Conservation (phyloP, 2,113 vertebrate species). For the human (Homo sapiens) region DNA sequence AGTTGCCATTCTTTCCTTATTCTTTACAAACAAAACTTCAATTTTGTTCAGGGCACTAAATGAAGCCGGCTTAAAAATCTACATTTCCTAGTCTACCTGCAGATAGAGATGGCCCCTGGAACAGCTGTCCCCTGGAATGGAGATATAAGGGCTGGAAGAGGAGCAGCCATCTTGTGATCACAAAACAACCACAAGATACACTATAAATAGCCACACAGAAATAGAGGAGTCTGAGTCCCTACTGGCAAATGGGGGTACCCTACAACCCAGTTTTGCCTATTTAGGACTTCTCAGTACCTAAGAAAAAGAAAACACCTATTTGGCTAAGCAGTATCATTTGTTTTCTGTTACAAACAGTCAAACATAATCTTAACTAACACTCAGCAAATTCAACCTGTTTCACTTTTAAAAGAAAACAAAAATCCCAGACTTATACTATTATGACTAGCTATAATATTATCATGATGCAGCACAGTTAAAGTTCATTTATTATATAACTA, state of each 20-base stretch:
- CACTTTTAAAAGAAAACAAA: neutral
- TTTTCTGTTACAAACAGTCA: neutral
- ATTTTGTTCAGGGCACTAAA: neutral
- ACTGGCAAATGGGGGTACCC: neutral
- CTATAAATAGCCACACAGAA: neutral
- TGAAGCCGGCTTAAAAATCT: neutral
- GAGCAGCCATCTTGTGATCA: neutral
- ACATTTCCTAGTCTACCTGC: neutral
- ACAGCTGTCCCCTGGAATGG: neutral
- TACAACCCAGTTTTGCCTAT: neutral
- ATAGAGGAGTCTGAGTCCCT: neutral
- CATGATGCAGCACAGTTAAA: neutral
- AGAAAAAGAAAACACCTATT: neutral
- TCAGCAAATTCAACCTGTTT: neutral
- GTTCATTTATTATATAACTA: constrained; percentile 1
- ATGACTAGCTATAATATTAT: neutral
- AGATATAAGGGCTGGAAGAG: neutral
- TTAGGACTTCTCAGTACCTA: neutral
- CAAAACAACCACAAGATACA: neutral
- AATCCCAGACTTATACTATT: neutral
- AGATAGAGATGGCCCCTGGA: neutral
- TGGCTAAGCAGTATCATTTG: neutral
- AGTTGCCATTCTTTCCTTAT: neutral
- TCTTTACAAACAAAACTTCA: neutral
- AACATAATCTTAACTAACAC: neutral